Evolutionary conservation across 2,888 invertebrate genomes (phyloP).

Genomic region (Mesorhabditis sp.): DNA sequence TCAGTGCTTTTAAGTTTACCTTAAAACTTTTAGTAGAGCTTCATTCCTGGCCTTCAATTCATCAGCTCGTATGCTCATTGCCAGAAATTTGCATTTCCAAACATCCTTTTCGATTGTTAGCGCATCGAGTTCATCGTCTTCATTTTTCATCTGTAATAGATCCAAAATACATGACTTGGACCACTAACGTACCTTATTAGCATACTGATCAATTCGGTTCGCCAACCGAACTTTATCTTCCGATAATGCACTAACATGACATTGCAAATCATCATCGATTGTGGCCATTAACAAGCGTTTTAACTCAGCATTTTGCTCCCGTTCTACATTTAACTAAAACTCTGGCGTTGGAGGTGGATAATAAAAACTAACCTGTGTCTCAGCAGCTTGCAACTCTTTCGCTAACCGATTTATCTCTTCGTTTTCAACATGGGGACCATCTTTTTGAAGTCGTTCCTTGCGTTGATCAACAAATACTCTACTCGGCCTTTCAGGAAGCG

Average conservation of each 20-base stretch:
- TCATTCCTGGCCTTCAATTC: conserved; percentile 29
- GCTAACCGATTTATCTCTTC: not conserved
- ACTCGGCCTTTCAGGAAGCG: not conserved
- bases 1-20: not conserved
- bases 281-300: conserved; percentile 89
- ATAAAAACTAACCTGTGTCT: not conserved
- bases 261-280: conserved; percentile 85
- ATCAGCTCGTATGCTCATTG: conserved; percentile 59
- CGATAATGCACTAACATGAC: conserved; percentile 80
- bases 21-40: conserved; percentile 17
- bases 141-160: conserved; percentile 35
- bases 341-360: not conserved
- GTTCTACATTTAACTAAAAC: conserved; percentile 24
- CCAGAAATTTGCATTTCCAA: conserved; percentile 91
- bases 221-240: conserved; percentile 87
- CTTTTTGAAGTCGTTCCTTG: not conserved
- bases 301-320: conserved; percentile 80
- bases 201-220: conserved; percentile 77
- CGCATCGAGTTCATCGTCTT: conserved; percentile 89
- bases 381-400: conserved; percentile 1
- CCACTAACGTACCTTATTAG: conserved; percentile 69
- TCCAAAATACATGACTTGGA: not conserved
- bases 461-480: not conserved
- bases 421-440: not conserved
- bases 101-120: conserved; percentile 89